phyloP scores from a whole-genome alignment of 2,797 vertebrate species.

The Vireo griseus region DNA sequence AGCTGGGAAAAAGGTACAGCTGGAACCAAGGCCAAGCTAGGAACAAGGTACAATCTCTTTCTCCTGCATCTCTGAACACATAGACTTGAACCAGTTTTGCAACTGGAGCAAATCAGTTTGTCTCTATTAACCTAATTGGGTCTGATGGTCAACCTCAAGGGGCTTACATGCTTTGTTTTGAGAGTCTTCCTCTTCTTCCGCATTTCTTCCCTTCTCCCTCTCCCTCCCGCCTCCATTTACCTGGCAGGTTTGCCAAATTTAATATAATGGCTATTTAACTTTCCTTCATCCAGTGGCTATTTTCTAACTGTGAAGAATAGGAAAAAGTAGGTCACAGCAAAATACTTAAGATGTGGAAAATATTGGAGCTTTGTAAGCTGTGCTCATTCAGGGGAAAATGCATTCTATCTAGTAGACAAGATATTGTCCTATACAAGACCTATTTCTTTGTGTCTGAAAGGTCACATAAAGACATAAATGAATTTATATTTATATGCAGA shows the following conservation, averaged over 20 bases:
- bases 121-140: not conserved
- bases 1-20: not conserved
- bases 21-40: not conserved
- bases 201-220: not conserved
- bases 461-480: not conserved
- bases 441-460: not conserved
- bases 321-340: not conserved
- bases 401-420: not conserved
- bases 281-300: not conserved
- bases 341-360: not conserved
- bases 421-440: not conserved
- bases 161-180: not conserved
- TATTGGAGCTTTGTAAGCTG: not conserved
- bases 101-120: not conserved
- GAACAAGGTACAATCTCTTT: not conserved
- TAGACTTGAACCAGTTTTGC: not conserved
- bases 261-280: not conserved
- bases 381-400: not conserved
- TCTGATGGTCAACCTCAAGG: not conserved
- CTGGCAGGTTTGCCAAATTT: not conserved
- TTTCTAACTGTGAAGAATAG: not conserved
- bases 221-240: rapidly evolving
- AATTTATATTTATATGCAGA: not conserved
- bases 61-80: not conserved
- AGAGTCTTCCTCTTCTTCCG: not conserved